A percentile compares a stretch with the other conserved stretches of the same genome.
These are phyloP conservation scores for Rana temporaria DNA, from an alignment of 2,113 vertebrate genomes.

Conservation along the genomic window DNA sequence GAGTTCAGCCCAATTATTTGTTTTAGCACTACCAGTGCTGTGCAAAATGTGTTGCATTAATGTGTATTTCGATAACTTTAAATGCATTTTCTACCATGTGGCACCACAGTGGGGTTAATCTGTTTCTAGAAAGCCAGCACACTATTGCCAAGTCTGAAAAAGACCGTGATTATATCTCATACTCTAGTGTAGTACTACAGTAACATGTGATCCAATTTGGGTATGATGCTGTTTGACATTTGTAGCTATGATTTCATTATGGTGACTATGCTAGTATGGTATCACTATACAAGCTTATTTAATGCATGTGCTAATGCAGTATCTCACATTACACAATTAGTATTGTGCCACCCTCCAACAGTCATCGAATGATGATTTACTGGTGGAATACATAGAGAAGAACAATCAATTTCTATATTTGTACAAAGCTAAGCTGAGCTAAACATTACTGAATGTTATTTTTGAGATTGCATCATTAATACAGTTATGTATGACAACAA, in stretches of 20 bases:
- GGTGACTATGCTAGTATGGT: not conserved
- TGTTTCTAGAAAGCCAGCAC: no score
- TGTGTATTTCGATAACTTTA: no score
- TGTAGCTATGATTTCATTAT: not conserved
- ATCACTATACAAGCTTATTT: not conserved
- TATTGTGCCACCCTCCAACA: not conserved
- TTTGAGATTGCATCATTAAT: not conserved
- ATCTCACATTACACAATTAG: not conserved
- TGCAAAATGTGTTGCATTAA: no score
- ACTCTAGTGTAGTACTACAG: not conserved
- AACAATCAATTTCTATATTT: not conserved
- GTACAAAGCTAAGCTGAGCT: not conserved
- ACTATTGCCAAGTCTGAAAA: no score
- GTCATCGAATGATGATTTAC: not conserved
- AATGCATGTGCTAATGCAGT: not conserved
- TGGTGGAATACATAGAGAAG: not conserved
- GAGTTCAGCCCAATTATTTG: no score
- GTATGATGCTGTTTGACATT: not conserved
- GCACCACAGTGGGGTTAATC: no score
- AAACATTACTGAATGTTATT: not conserved
- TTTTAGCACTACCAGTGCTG: no score
- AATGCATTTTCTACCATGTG: no score
- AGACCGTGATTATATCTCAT: no score
- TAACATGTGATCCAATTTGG: not conserved
- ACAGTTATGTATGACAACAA: not conserved